Evolutionary conservation across 2,888 invertebrate species (phyloP), one percentile per base, ranked within the genome.

Genomic region (Dasypolia templi): DNA sequence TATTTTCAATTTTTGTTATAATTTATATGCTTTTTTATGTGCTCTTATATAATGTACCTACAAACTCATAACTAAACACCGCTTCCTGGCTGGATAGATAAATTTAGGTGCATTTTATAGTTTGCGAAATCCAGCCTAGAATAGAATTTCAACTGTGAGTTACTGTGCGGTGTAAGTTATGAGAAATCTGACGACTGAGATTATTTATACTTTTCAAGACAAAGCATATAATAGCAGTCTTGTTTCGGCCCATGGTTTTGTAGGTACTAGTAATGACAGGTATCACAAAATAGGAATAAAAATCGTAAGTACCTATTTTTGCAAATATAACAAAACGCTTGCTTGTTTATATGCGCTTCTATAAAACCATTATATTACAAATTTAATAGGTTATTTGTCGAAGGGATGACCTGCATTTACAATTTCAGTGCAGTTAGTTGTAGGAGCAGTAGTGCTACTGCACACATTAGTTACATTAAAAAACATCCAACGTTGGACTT

Each of bases 41-140:
- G n/a, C n/a, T n/a, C n/a, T n/a, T n/a, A n/a, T n/a, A n/a, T n/a
- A n/a, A n/a, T n/a, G n/a, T 17, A 29, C 3, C 35, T 6, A 49
- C 22, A 59, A 71, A 67, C 42, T 68, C 59, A 72, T 75, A 76
- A 75, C 82, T 79, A 71, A 85, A 77, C 72, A 35, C 65, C 69
- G 72, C 44, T 82, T 67, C 63, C 69, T 65, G 59, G 69, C 65
- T 79, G 62, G 84, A 77, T 83, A 85, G 81, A 90, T 89, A 90
- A 88, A 89, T 90, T 88, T 89, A 85, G 87, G 77, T 89, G 87
- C 85, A 90, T 90, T 91, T 90, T 91, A 89, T 88, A 87, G 89
- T 82, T 87, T 77, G 84, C 72, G 71, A 86, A 88, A 86, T 89
- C 86, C 67, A 87, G 86, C 85, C 84, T 81, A 89, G 89, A 90